Evolutionary conservation across 2,113 vertebrate species (phyloP), one percentile per base, ranked within the genome.

Genomic region (Sigmodon hispidus): DNA sequence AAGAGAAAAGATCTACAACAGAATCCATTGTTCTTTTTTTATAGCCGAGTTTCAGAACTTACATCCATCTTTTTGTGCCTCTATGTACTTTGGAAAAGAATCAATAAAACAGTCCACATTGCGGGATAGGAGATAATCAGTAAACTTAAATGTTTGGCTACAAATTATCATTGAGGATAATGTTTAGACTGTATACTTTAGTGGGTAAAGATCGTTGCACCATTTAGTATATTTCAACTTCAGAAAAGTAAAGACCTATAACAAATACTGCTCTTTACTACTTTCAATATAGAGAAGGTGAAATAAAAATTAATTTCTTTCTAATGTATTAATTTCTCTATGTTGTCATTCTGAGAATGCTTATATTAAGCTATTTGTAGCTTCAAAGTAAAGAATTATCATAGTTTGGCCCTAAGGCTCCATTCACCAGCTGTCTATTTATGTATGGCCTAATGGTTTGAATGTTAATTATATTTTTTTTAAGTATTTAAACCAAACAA

Each of bases 21-120:
- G 31, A 89, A 70, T 3, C 3, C 7, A 83, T 0, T 8, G 5
- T 63, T 24, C 84, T 89, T 79, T 63, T 10, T 29, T 43, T 63
- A 29, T 13, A 63, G 31, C 12, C 19, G 91, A 48, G 40, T 95
- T 87, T 95, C 34, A 90, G 81, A 90, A 67, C 15, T n/a, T 5
- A 65, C 24, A 34, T 19, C 19, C 1, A 15, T 36, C 7, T 72
- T 29, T 65, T 88, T 79, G 11, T 4, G 5, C 7, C 12, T 52
- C 40, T 92, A 12, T 22, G 4, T 63, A 40, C 1, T 59, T 77
- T 40, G 11, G 34, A 67, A 52, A 12, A 55, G 19, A 77, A 29
- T 90, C 52, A 77, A 1, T 50, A 85, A 57, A 63, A 52, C 8
- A 52, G 1, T n/a, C 73, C 15, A 63, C 16, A 8, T 26, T 83